Conservation (phyloP, 2,888 invertebrate species). For the Hedychridium roseum region DNA sequence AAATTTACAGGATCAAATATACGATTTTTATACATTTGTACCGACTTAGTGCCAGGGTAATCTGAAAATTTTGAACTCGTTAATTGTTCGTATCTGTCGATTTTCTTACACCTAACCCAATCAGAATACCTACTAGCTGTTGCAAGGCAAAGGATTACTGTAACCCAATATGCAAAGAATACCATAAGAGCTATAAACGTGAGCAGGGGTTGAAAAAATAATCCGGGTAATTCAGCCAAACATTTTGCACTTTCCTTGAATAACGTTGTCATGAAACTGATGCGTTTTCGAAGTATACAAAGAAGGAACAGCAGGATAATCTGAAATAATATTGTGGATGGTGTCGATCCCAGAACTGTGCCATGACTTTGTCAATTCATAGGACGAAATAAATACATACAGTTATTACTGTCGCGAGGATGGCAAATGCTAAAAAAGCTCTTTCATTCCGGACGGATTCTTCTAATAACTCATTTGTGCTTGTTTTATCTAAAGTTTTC, state of each 20-base stretch:
- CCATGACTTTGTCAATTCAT: neutral
- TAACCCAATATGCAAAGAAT: slow-evolving; percentile 88
- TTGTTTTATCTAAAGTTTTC: slow-evolving; percentile 69
- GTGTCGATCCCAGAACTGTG: neutral
- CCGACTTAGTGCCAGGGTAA: slow-evolving; percentile 60
- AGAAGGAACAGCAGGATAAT: slow-evolving; percentile 77
- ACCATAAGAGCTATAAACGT: slow-evolving; percentile 81
- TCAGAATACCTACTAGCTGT: slow-evolving; percentile 82
- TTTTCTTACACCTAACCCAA: no score
- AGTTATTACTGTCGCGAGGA: slow-evolving; percentile 87
- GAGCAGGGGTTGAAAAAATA: slow-evolving; percentile 84
- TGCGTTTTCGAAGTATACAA: slow-evolving; percentile 79
- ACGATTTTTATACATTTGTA: slow-evolving; percentile 47
- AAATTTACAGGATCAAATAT: slow-evolving; percentile 48
- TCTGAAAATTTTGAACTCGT: slow-evolving; percentile 41
- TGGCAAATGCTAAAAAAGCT: slow-evolving; percentile 84
- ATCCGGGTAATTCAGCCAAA: slow-evolving; percentile 81
- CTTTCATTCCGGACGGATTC: slow-evolving; percentile 86
- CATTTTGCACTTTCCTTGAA: slow-evolving; percentile 92
- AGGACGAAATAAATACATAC: slow-evolving; percentile 66
- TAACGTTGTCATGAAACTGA: slow-evolving; percentile 82
- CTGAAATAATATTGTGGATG: slow-evolving; percentile 59
- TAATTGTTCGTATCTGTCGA: neutral
- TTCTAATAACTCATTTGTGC: slow-evolving; percentile 68
- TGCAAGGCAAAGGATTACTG: slow-evolving; percentile 84